Evolutionary conservation across 2,113 vertebrate species (phyloP).

Genomic region (Parus major): DNA sequence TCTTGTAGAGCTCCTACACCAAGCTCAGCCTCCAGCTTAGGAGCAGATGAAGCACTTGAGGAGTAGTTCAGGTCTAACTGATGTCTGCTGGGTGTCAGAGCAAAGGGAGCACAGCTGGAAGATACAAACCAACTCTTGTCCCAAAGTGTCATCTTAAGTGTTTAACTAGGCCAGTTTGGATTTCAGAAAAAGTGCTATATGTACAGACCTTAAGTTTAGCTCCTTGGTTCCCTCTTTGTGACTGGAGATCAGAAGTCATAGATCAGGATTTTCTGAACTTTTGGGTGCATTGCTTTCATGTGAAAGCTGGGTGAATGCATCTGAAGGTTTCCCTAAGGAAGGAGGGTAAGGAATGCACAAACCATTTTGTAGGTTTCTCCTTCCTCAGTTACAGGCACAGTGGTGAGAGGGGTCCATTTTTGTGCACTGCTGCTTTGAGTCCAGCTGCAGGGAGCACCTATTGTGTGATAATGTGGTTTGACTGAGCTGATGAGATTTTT

Average conservation of each 20-base stretch:
- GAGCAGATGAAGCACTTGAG: neutral
- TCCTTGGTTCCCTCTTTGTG: neutral
- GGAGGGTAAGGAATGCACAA: neutral
- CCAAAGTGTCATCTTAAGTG: neutral
- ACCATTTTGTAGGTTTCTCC: neutral
- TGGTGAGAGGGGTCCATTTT: neutral
- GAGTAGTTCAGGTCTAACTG: neutral
- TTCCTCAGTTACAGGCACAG: neutral
- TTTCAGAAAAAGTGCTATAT: neutral
- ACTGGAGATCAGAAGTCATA: neutral
- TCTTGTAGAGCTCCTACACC: neutral
- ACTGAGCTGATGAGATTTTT: neutral
- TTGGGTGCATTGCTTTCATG: neutral
- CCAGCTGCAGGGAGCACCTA: neutral
- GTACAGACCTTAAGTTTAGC: neutral
- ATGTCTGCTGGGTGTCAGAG: neutral
- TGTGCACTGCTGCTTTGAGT: neutral
- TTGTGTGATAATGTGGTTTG: neutral
- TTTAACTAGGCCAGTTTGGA: neutral
- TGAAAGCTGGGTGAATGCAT: neutral
- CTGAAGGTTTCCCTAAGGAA: neutral
- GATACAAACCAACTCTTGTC: neutral
- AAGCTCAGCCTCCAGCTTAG: neutral
- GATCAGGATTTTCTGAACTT: neutral
- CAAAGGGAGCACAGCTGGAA: accelerated